phyloP scores from a whole-genome alignment of 2,797 vertebrate genomes.

The Cryptoblepharus egeriae region DNA sequence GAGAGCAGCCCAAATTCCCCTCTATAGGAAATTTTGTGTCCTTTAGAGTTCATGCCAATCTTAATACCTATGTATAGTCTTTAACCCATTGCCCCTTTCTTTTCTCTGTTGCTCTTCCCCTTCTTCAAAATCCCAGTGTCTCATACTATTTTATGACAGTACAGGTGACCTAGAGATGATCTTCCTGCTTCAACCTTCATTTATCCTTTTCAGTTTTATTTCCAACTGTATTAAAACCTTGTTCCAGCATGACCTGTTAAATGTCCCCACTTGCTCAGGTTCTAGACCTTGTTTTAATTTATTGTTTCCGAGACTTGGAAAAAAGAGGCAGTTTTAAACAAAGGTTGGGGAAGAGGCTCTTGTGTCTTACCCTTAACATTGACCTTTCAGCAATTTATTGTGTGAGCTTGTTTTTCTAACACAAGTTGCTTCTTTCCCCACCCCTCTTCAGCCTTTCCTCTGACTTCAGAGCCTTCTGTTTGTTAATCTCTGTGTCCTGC shows the following conservation, averaged over 20 bases:
- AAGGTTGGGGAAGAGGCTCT: too few species aligned
- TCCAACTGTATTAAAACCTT: neutral
- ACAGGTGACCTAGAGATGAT: neutral
- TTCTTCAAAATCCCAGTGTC: too few species aligned
- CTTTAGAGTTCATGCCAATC: too few species aligned
- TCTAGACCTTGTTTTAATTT: neutral
- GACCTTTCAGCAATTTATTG: neutral
- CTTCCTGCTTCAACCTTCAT: neutral
- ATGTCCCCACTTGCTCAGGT: neutral
- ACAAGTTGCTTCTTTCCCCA: neutral
- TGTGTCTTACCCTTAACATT: neutral
- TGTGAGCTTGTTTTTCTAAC: fast-evolving
- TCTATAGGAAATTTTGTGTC: too few species aligned
- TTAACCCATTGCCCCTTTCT: neutral
- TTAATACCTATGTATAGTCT: too few species aligned
- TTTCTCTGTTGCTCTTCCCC: too few species aligned
- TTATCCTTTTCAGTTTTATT: neutral
- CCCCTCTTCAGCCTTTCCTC: neutral
- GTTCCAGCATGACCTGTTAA: neutral
- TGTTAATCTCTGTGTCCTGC: slow-evolving; percentile 40
- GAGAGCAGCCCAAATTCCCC: too few species aligned
- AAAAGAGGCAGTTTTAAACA: neutral
- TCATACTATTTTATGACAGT: neutral
- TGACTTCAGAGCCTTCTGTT: neutral
- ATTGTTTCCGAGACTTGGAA: neutral